phyloP scores from a whole-genome alignment of 2,113 vertebrate genomes.

The Chionis minor region DNA sequence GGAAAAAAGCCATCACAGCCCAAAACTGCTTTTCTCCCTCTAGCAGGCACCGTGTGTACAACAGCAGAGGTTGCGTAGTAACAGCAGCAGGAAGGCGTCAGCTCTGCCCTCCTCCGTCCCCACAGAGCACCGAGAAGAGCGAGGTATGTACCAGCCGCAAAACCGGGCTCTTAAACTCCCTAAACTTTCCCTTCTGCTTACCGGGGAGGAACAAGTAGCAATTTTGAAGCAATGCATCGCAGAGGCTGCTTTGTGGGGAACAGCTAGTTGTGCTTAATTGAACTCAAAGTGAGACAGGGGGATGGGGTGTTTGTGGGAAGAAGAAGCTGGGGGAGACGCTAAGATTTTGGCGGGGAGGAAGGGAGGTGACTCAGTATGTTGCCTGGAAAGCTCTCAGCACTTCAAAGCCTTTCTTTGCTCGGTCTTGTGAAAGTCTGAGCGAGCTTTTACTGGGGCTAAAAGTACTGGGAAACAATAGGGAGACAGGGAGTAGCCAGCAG shows the following conservation, averaged over 20 bases:
- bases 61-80: conserved; percentile 42
- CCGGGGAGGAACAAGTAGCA: fast-evolving
- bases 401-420: not conserved
- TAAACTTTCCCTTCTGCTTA: not conserved
- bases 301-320: not conserved
- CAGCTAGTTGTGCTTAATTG: not conserved
- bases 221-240: fast-evolving
- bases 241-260: not conserved
- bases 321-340: not conserved
- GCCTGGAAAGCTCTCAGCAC: not conserved
- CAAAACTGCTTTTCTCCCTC: not conserved
- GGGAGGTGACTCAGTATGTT: not conserved
- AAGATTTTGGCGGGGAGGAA: not conserved
- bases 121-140: not conserved
- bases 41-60: conserved; percentile 14
- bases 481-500: not conserved
- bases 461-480: not conserved
- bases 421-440: not conserved
- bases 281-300: not conserved
- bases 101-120: not conserved
- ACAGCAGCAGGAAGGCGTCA: conserved; percentile 28
- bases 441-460: not conserved
- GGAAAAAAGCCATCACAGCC: not conserved
- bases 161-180: not conserved
- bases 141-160: not conserved